A percentile compares a stretch with the other conserved stretches of the same genome.
Evolutionary conservation across 1,140 invertebrate species (phyloP).

Genomic region (Drosophila kepulauana): DNA sequence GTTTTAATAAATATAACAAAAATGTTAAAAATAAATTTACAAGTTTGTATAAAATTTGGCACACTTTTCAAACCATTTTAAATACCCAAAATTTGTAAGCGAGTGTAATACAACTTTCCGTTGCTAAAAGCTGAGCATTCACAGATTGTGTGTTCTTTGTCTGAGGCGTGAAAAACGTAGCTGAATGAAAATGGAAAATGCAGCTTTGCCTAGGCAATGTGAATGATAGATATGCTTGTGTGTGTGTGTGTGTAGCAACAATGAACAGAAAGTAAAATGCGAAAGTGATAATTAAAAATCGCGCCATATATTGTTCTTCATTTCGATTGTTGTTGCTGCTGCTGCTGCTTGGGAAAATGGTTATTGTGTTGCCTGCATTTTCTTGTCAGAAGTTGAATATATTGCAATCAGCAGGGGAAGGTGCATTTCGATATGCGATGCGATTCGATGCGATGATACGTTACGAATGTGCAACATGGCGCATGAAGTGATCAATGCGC

Average conservation of each 20-base stretch:
- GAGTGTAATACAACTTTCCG: constrained; percentile 23
- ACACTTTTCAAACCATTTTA: not conserved
- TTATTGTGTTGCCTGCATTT: constrained; percentile 70
- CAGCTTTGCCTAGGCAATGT: constrained; percentile 36
- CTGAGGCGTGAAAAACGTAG: constrained; percentile 59
- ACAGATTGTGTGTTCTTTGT: constrained; percentile 66
- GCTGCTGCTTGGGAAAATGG: constrained; percentile 42
- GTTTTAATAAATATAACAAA: not conserved
- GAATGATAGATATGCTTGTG: constrained; percentile 39
- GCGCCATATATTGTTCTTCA: constrained; percentile 64
- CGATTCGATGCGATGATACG: constrained; percentile 5
- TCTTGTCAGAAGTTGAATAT: constrained; percentile 54
- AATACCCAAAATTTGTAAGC: not conserved
- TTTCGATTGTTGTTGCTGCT: constrained; percentile 27
- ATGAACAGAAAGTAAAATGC: constrained; percentile 49
- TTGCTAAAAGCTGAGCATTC: constrained; percentile 74
- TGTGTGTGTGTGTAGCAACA: constrained; percentile 45
- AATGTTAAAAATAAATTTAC: not conserved
- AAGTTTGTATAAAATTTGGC: not conserved
- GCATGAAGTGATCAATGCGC: constrained; percentile 75
- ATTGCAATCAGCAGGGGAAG: constrained; percentile 66
- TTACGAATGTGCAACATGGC: constrained; percentile 27
- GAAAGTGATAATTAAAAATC: constrained; percentile 84
- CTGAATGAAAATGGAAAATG: constrained; percentile 50
- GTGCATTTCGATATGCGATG: constrained; percentile 6